Percentiles rank a stretch among this genome's conserved stretches.
Conservation (phyloP, 2,888 invertebrate genomes). For the Hydraecia micacea region DNA sequence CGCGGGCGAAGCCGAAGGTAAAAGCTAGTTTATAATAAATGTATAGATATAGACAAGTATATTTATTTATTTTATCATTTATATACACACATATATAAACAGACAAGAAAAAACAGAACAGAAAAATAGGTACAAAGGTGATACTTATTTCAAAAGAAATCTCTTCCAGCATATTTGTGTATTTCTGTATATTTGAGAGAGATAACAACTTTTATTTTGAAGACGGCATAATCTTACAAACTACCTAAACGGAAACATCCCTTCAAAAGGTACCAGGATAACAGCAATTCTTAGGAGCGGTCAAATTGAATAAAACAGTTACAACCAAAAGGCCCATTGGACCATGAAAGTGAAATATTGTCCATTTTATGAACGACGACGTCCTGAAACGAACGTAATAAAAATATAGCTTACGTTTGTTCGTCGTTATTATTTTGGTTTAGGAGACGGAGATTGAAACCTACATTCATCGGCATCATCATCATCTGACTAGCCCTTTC, state of each 20-base stretch:
- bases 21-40: no score
- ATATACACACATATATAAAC: no score
- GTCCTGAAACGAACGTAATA: slow-evolving; percentile 51
- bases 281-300: slow-evolving; percentile 30
- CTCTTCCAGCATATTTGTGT: no score
- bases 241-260: background rate
- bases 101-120: no score
- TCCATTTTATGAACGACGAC: slow-evolving; percentile 51
- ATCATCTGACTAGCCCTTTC: no score
- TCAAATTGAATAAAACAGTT: slow-evolving; percentile 58
- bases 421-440: slow-evolving; percentile 40
- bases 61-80: no score
- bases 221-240: background rate
- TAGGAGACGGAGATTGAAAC: slow-evolving; percentile 1
- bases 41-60: no score
- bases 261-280: background rate
- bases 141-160: no score
- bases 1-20: no score
- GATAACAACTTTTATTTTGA: background rate
- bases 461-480: background rate
- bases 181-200: no score
- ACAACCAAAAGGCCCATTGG: slow-evolving; percentile 35
- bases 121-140: no score
- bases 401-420: slow-evolving; percentile 61
- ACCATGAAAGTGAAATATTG: slow-evolving; percentile 54